phyloP scores from a whole-genome alignment of 1,140 invertebrate genomes.

The Antheraea pernyi region DNA sequence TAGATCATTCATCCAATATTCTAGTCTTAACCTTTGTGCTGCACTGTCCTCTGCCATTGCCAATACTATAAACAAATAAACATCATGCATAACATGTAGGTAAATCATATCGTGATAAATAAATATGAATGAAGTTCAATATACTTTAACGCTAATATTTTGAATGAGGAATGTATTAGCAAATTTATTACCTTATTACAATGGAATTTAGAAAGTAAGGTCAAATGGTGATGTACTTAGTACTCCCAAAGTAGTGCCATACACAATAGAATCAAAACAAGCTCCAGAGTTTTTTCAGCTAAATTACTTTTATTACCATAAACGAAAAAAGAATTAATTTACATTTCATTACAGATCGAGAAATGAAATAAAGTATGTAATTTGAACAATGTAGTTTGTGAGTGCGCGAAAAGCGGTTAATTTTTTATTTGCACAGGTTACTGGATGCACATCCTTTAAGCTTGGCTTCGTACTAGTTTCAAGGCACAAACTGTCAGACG shows the following conservation, averaged over 20 bases:
- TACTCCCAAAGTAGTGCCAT: not conserved
- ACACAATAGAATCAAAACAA: not conserved
- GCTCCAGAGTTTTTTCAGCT: too few relatives aligned
- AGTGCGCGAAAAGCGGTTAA: too few relatives aligned
- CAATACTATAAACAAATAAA: constrained; percentile 36
- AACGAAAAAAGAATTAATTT: too few relatives aligned
- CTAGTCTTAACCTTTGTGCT: constrained; percentile 74
- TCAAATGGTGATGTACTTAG: not conserved
- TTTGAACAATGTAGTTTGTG: too few relatives aligned
- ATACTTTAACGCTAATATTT: not conserved
- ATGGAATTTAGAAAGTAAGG: not conserved
- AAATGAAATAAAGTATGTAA: too few relatives aligned
- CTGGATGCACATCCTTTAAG: too few relatives aligned
- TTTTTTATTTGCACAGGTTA: too few relatives aligned
- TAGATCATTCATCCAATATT: constrained; percentile 86
- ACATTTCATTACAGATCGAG: too few relatives aligned
- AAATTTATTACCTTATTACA: not conserved
- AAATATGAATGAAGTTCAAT: not conserved
- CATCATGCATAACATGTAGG: not conserved
- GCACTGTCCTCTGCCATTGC: constrained; percentile 56
- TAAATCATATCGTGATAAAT: not conserved
- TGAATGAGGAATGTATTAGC: not conserved
- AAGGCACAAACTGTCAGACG: too few relatives aligned
- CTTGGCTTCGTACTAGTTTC: too few relatives aligned
- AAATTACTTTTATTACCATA: too few relatives aligned